Percentiles rank a stretch among this genome's conserved stretches.
These are phyloP conservation scores for Drosophila hamatofila DNA, from an alignment of 2,888 invertebrate species.

Conservation along the genomic window DNA sequence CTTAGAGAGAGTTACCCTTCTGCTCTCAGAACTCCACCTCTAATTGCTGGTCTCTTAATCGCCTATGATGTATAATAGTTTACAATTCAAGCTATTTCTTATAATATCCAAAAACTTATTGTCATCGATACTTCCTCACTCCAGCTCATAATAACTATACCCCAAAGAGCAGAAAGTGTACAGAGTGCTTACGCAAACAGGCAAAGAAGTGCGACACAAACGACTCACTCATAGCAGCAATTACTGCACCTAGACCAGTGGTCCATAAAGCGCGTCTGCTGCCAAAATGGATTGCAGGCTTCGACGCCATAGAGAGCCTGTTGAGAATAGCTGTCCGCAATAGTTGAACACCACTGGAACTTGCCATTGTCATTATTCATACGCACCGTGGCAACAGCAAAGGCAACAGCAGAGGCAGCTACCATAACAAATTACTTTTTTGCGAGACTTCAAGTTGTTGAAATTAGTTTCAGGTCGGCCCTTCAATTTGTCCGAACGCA, in stretches of 20 bases:
- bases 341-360: conserved; percentile 48
- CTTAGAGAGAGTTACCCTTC: no score
- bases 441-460: conserved; percentile 43
- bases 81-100: background rate
- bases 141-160: background rate
- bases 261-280: conserved; percentile 1
- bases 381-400: conserved; percentile 55
- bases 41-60: no score
- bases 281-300: conserved; percentile 11
- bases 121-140: background rate
- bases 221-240: conserved; percentile 2
- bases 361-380: conserved; percentile 67
- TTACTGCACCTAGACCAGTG: conserved; percentile 22
- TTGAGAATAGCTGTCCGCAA: conserved; percentile 27
- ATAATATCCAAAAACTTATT: background rate
- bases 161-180: background rate
- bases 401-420: background rate
- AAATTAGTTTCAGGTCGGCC: conserved; percentile 56
- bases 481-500: background rate
- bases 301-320: background rate
- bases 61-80: no score
- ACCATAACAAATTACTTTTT: conserved; percentile 62
- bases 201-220: background rate
- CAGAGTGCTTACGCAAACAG: background rate
- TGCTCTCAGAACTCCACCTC: no score